These are phyloP conservation scores for Ophiodon elongatus DNA, from an alignment of 2,113 vertebrate species.

Conservation along the genomic window DNA sequence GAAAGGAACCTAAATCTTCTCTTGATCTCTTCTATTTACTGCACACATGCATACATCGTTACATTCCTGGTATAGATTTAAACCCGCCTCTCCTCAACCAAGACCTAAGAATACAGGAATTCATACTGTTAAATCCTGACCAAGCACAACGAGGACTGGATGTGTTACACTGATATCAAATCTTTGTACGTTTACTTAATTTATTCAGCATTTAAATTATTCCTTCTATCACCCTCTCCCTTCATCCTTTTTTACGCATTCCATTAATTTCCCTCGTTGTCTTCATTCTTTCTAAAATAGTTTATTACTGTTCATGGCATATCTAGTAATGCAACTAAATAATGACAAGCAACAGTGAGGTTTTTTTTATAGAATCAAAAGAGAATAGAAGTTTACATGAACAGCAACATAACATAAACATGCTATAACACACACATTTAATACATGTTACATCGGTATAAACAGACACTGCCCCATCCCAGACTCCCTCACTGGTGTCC, in stretches of 20 bases:
- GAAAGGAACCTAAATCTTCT: slow-evolving; percentile 45
- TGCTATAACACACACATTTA: too few relatives aligned
- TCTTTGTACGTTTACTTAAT: not conserved
- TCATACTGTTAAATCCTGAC: not conserved
- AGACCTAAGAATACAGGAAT: slow-evolving; percentile 14
- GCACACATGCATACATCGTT: not conserved
- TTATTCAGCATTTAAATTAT: not conserved
- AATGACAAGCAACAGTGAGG: not conserved
- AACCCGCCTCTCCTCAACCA: not conserved
- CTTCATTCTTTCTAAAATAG: too few relatives aligned
- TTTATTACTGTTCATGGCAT: too few relatives aligned
- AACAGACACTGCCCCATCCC: not conserved
- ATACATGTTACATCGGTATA: not conserved
- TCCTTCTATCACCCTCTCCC: too few relatives aligned
- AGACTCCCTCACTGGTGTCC: not conserved
- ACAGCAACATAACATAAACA: not conserved
- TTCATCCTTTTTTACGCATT: too few relatives aligned
- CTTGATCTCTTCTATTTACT: slow-evolving; percentile 36
- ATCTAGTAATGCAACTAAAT: too few relatives aligned
- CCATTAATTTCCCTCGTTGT: too few relatives aligned
- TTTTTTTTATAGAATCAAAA: not conserved
- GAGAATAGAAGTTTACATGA: not conserved
- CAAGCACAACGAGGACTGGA: not conserved
- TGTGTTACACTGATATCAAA: not conserved
- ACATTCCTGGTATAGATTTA: not conserved